A percentile compares a stretch with the other conserved stretches of the same genome.
phyloP scores from a whole-genome alignment of 2,888 invertebrate genomes.

The Tinea trinotella region DNA sequence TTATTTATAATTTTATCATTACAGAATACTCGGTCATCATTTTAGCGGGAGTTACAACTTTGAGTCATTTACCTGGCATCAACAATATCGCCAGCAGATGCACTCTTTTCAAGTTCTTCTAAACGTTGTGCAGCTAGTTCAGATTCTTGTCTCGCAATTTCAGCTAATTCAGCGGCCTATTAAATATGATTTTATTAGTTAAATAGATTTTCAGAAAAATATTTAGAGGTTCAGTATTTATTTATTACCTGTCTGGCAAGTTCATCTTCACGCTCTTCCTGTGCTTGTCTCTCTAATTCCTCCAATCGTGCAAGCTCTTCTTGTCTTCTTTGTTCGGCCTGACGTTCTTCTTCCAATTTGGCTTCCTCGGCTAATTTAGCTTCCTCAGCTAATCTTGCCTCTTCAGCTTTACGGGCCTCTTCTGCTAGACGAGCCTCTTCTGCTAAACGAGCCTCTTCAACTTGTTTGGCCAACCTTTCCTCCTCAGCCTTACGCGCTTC shows the following conservation, averaged over 20 bases:
- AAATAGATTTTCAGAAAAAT: not conserved
- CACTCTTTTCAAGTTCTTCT: conserved; percentile 66
- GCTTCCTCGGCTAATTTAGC: conserved; percentile 49
- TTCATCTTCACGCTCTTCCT: conserved; percentile 77
- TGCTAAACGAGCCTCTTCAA: too few relatives aligned
- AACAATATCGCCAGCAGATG: conserved; percentile 47
- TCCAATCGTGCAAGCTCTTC: conserved; percentile 70
- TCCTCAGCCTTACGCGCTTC: conserved; percentile 32
- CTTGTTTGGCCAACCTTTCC: conserved; percentile 59
- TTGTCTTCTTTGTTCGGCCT: conserved; percentile 67
- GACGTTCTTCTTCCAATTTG: conserved; percentile 58
- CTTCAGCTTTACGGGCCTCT: conserved; percentile 42
- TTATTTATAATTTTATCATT: too few relatives aligned
- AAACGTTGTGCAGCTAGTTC: conserved; percentile 73
- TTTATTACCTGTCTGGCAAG: conserved; percentile 73
- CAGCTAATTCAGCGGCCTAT: conserved; percentile 78
- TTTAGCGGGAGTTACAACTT: too few relatives aligned
- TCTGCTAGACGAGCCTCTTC: conserved; percentile 53
- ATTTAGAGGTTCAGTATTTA: not conserved
- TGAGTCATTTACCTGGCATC: conserved; percentile 38
- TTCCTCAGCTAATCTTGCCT: conserved; percentile 37
- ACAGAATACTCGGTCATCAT: too few relatives aligned
- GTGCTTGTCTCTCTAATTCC: conserved; percentile 74
- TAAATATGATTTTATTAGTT: conserved; percentile 23
- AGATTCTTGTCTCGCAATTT: conserved; percentile 74